These are phyloP conservation scores for Apogon hyalosoma DNA, from an alignment of 2,797 vertebrate species.

Conservation along the genomic window DNA sequence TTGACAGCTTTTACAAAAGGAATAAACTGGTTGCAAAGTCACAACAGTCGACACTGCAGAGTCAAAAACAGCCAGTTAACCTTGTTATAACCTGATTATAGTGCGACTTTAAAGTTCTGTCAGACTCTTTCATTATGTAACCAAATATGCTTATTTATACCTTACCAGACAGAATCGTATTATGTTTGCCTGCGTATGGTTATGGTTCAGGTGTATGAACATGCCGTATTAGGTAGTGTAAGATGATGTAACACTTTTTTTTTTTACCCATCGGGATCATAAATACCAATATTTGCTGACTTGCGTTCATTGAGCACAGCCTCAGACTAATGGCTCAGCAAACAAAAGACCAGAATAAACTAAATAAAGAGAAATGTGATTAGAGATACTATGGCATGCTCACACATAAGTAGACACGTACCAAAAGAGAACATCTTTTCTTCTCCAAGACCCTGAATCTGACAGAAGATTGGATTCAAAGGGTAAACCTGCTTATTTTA, in stretches of 20 bases:
- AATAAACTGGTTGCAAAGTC: conserved; percentile 12
- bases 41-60: conserved; percentile 9
- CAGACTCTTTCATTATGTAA: neutral
- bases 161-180: too few species aligned
- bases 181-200: too few species aligned
- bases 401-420: conserved; percentile 28
- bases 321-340: conserved; percentile 56
- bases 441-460: neutral
- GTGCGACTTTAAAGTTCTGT: neutral
- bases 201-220: too few species aligned
- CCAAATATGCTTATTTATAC: neutral
- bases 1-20: conserved; percentile 39
- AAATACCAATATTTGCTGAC: conserved; percentile 42
- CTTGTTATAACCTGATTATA: neutral
- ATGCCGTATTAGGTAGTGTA: neutral
- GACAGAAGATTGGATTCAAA: conserved; percentile 8
- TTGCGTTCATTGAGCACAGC: conserved; percentile 34
- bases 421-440: conserved; percentile 18
- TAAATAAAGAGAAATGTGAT: conserved; percentile 56
- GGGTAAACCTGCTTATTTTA: conserved; percentile 29
- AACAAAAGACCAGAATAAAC: conserved; percentile 62
- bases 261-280: conserved; percentile 29
- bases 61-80: neutral
- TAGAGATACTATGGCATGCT: conserved; percentile 52
- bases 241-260: neutral